Percentiles rank a stretch among this genome's conserved stretches.
These are phyloP conservation scores for Pollenia amentaria DNA, from an alignment of 2,888 invertebrate genomes.

Conservation along the genomic window DNA sequence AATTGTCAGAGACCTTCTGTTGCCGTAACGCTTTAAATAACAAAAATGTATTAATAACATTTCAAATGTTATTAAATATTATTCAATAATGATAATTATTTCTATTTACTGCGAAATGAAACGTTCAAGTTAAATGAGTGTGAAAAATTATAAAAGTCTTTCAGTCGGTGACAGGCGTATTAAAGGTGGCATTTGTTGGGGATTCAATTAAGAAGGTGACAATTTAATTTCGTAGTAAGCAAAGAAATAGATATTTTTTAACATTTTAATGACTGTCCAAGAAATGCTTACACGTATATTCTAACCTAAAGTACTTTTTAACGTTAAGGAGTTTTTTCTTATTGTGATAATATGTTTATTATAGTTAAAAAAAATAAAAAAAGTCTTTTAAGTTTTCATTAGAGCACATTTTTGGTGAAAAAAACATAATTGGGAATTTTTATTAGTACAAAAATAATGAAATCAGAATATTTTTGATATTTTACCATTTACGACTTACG, in stretches of 20 bases:
- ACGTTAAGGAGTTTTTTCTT: too few relatives aligned
- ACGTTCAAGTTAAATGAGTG: background rate
- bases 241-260: background rate
- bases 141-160: constrained; percentile 5
- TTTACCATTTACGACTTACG: too few relatives aligned
- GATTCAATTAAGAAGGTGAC: constrained; percentile 1
- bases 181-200: background rate
- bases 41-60: constrained; percentile 22
- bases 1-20: constrained; percentile 40
- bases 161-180: background rate
- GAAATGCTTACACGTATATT: background rate
- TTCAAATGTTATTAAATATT: constrained; percentile 17
- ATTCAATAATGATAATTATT: background rate
- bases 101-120: too few relatives aligned
- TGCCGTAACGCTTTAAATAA: constrained; percentile 23
- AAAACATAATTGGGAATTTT: too few relatives aligned
- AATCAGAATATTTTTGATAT: too few relatives aligned
- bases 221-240: background rate
- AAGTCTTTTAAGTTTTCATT: too few relatives aligned
- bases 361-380: too few relatives aligned
- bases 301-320: too few relatives aligned
- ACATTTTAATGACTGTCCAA: background rate
- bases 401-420: too few relatives aligned
- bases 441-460: too few relatives aligned
- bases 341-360: too few relatives aligned